Evolutionary conservation across 2,888 invertebrate species (phyloP), one percentile per base, ranked within the genome.

Genomic region (Sinohyriopsis cumingii): DNA sequence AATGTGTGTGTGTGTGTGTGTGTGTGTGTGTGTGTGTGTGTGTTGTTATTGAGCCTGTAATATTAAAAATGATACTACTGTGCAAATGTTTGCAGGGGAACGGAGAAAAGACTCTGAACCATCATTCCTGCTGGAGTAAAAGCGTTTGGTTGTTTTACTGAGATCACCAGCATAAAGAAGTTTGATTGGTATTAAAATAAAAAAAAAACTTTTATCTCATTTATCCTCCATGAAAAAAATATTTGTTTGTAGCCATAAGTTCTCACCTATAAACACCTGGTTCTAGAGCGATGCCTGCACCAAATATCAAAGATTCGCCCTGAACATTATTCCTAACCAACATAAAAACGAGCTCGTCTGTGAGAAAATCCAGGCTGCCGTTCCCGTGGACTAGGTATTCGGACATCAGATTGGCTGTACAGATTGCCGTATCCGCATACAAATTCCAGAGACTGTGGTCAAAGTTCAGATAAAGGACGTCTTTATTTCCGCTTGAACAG

Each of bases 301-400:
- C 88, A 65, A 85, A 87, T 63, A 87, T 80, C 1, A 84, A 73
- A 0, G 82, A 79, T 55, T 82, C 75, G 2, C 83, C 82, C 65
- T 85, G 86, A 0, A 88, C 83, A 70, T 87, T 88, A 76, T 87
- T 88, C 28, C 83, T 68, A 1, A 87, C 87, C 18, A 86, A 56
- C 19, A 82, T 72, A 67, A 83, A 86, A 59, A 87, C 76, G 55
- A 82, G 72, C 56, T 81, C 76, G 53, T 84, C 83, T 5, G 75
- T 65, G 1, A 82, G 63, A 1, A 71, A 54, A 62, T 82, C 69
- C 59, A 84, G 67, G 0, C 69, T 72, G 1, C 76, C 78, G 65
- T 73, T 67, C 53, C 80, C 75, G 22, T 70, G 28, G 22, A 72
- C 72, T 5, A 85, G 62, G 4, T 83, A 73, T 61, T 82, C 72